A percentile compares a stretch with the other conserved stretches of the same genome.
phyloP scores from a whole-genome alignment of 2,797 vertebrate genomes.

The Toxotes lorentzi region DNA sequence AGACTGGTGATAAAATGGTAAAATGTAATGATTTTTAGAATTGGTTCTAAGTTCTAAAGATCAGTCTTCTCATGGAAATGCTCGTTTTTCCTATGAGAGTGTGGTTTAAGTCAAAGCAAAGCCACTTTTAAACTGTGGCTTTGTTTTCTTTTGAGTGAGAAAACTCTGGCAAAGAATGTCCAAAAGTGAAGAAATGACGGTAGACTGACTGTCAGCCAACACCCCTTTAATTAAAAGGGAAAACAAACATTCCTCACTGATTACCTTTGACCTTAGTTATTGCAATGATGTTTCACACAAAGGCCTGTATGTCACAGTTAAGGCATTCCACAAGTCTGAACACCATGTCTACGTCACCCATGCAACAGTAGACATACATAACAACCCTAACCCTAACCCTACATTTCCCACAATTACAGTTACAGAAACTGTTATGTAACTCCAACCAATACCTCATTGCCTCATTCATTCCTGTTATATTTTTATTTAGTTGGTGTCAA shows the following conservation, averaged over 20 bases:
- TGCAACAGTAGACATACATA: background rate
- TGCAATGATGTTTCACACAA: background rate
- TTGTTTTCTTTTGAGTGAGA: rapidly evolving
- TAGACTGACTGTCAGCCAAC: constrained; percentile 34
- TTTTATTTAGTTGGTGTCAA: constrained; percentile 7
- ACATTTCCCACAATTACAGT: background rate
- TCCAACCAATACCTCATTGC: too few relatives aligned
- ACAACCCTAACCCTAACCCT: background rate
- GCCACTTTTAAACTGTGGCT: background rate
- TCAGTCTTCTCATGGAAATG: background rate
- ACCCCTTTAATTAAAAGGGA: constrained; percentile 55
- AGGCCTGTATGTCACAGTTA: background rate
- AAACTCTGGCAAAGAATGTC: background rate
- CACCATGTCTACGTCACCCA: background rate
- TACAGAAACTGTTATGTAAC: constrained; percentile 28
- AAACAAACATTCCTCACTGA: constrained; percentile 60
- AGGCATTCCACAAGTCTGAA: constrained; percentile 33
- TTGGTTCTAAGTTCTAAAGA: background rate
- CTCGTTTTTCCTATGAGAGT: background rate
- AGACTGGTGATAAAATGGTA: background rate
- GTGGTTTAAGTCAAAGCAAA: background rate
- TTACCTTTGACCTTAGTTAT: constrained; percentile 51
- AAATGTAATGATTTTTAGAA: background rate
- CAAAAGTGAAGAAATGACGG: background rate
- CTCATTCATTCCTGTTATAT: constrained; percentile 23